Evolutionary conservation across 2,113 vertebrate species (phyloP).

Genomic region (Nyctibius bracteatus): DNA sequence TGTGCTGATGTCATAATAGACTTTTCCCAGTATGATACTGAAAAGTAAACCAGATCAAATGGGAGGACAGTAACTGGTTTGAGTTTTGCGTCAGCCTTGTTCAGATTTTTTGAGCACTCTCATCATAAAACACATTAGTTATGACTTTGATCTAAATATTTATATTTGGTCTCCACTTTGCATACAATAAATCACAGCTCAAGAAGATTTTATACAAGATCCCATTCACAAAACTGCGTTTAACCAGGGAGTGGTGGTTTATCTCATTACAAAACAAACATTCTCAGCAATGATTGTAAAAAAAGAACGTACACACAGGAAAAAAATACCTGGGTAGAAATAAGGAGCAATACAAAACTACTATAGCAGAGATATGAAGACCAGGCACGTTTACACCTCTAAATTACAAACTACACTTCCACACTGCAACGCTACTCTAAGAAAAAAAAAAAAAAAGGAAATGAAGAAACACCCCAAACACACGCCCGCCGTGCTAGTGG

Average conservation of each 20-base stretch:
- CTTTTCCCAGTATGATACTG: not conserved
- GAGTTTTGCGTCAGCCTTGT: not conserved
- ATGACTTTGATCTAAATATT: not conserved
- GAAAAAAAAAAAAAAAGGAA: not conserved
- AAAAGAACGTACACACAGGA: not conserved
- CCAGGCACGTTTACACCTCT: not conserved
- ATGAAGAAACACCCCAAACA: not conserved
- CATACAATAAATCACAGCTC: not conserved
- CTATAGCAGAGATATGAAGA: fast-evolving
- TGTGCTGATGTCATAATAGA: not conserved
- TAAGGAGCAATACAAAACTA: not conserved
- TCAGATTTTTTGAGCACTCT: not conserved
- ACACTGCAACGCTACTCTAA: not conserved
- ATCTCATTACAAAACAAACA: not conserved
- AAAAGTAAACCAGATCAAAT: not conserved
- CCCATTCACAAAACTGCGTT: not conserved
- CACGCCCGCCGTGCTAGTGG: not conserved
- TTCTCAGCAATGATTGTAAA: not conserved
- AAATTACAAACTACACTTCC: too few relatives aligned
- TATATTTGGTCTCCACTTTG: not conserved
- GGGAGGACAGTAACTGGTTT: too few relatives aligned
- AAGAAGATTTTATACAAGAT: not conserved
- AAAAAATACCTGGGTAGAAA: not conserved
- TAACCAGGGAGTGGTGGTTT: not conserved
- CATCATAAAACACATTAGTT: not conserved